phyloP scores from a whole-genome alignment of 2,888 invertebrate species.

The Calliphora vomitoria region DNA sequence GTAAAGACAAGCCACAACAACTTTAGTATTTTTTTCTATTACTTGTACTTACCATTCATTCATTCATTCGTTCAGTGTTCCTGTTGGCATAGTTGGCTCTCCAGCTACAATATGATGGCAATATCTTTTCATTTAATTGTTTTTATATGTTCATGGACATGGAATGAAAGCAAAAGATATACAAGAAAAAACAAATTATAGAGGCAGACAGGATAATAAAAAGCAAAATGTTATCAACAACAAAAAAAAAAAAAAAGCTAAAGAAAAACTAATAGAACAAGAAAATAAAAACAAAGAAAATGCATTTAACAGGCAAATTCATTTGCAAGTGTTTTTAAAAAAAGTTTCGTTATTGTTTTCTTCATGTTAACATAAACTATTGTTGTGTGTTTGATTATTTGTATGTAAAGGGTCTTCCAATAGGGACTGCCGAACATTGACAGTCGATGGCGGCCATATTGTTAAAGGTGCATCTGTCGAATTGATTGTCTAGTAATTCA shows the following conservation, averaged over 20 bases:
- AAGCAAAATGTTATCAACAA: slow-evolving; percentile 10
- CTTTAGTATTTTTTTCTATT: not conserved
- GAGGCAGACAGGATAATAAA: slow-evolving; percentile 32
- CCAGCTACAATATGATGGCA: slow-evolving; percentile 23
- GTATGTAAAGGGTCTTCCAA: too few species aligned
- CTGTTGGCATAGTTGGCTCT: slow-evolving; percentile 20
- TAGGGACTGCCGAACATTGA: too few species aligned
- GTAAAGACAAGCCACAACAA: slow-evolving; percentile 10
- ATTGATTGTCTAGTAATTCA: too few species aligned
- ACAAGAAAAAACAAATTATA: slow-evolving; percentile 19
- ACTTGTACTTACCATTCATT: not conserved
- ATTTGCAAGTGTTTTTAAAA: slow-evolving; percentile 20
- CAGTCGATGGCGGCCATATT: too few species aligned
- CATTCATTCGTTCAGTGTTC: slow-evolving; percentile 1
- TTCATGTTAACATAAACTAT: not conserved
- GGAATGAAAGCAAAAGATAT: not conserved
- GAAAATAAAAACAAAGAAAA: slow-evolving; percentile 5
- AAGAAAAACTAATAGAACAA: not conserved
- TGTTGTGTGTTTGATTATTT: too few species aligned
- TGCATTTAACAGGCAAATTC: slow-evolving; percentile 15
- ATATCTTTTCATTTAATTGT: slow-evolving; percentile 40
- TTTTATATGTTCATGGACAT: slow-evolving; percentile 37
- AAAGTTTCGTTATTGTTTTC: not conserved
- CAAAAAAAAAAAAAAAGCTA: not conserved
- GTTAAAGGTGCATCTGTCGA: too few species aligned